Evolutionary conservation across 2,888 invertebrate species (phyloP), one percentile per base, ranked within the genome.

Genomic region (Pristionchus japonicus): DNA sequence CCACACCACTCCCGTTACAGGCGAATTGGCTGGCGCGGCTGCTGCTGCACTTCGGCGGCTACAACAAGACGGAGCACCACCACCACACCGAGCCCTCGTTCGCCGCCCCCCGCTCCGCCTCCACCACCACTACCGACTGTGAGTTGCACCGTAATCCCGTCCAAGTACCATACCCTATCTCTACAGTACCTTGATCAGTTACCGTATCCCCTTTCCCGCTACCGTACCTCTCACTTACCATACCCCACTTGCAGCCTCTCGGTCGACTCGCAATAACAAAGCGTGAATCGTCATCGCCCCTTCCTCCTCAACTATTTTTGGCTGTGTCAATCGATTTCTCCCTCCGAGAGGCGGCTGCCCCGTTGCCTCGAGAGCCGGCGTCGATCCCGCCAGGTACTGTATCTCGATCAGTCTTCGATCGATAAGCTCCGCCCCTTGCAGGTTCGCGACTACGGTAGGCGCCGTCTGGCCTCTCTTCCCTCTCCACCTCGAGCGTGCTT

Each of bases 11-110:
- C 17, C 23, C 3, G 1, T 43, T 85, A 23, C 67, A 86, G 86
- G 86, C 86, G 31, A 86, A 86, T 57, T 86, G 86, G 86, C 61
- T 86, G 23, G 86, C 86, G 34, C 86, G 86, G 6, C 43, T 86
- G 23, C 64, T 86, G 27, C 64, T 86, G 23, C 86, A 49, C 67
- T 34, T 61, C 37, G 43, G 40, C 37, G 57, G 61, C 34, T 57
- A 74, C 74, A 40, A 74, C n/a, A 17, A n/a, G 23, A 13, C 23
- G n/a, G 74, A 49, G 47, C 82, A 82, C 49, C 82, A 82, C 40
- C 82, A 82, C 49, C 82, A 82, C 82, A 37, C 23, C 74, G 74
- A 74, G 40, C 40, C 74, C 40, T 23, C 37, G 34, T 40, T 40
- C 40, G 37, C 74, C 40, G 17, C 74, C 31, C 40, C 74, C 40